Conservation (phyloP, 2,113 vertebrate genomes). For the Isurus oxyrinchus region DNA sequence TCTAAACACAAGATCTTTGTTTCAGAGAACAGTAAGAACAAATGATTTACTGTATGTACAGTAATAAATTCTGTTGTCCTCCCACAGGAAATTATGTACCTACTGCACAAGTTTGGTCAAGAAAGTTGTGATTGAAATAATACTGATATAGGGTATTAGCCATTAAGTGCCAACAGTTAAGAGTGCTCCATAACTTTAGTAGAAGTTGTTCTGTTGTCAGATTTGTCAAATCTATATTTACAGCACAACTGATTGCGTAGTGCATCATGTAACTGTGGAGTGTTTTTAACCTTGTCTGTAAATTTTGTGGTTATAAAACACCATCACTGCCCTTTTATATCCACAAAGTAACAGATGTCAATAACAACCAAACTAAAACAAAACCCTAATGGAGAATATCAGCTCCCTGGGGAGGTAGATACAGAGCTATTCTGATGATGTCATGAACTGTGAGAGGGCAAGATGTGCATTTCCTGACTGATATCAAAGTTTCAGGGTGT, state of each 20-base stretch:
- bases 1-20: conserved; percentile 11
- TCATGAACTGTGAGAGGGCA: neutral
- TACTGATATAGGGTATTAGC: conserved; percentile 20
- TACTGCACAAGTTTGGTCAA: conserved; percentile 30
- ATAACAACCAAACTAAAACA: neutral
- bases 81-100: conserved; percentile 25
- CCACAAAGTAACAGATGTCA: conserved; percentile 16
- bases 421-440: neutral
- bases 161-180: neutral
- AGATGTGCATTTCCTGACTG: neutral
- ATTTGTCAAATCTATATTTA: conserved; percentile 23
- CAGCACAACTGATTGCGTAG: neutral
- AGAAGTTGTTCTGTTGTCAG: conserved; percentile 7
- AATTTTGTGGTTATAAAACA: conserved; percentile 26
- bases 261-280: neutral
- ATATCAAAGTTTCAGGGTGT: neutral
- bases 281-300: neutral
- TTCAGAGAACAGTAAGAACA: neutral
- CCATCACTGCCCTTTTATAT: neutral
- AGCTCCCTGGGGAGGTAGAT: neutral
- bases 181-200: neutral
- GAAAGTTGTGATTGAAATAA: conserved; percentile 33
- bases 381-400: neutral
- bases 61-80: neutral
- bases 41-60: neutral